Conservation (phyloP, 2,113 vertebrate genomes). For the Sorex araneus region DNA sequence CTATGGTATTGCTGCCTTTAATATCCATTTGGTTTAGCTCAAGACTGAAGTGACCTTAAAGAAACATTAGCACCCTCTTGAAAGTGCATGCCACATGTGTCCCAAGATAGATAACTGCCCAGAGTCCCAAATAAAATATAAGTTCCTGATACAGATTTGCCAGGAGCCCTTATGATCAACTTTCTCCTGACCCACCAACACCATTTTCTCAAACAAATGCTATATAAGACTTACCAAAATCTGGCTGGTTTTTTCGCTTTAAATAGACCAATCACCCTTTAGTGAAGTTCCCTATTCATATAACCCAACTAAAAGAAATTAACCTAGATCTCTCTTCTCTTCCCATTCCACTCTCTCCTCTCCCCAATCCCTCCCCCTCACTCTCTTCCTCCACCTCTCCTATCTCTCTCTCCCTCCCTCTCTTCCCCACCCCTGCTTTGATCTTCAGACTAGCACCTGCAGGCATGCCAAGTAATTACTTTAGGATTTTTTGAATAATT, state of each 20-base stretch:
- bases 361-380: no score
- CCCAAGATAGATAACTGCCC: no score
- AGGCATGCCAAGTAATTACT: not conserved
- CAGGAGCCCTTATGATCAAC: not conserved
- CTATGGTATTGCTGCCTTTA: not conserved
- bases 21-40: not conserved
- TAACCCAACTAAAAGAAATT: not conserved
- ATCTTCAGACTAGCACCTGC: no score
- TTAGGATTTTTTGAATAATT: not conserved
- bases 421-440: no score
- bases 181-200: not conserved
- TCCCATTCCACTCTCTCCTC: no score
- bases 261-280: not conserved
- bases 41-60: not conserved
- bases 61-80: not conserved
- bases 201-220: not conserved
- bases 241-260: not conserved
- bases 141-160: not conserved
- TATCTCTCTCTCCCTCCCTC: no score
- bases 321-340: not conserved
- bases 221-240: not conserved
- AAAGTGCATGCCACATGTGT: not conserved
- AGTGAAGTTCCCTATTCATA: not conserved
- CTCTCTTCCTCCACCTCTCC: no score
- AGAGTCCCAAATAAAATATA: slow-evolving; percentile 13